phyloP scores from a whole-genome alignment of 2,888 invertebrate species.

The Pemphredon lugubris region DNA sequence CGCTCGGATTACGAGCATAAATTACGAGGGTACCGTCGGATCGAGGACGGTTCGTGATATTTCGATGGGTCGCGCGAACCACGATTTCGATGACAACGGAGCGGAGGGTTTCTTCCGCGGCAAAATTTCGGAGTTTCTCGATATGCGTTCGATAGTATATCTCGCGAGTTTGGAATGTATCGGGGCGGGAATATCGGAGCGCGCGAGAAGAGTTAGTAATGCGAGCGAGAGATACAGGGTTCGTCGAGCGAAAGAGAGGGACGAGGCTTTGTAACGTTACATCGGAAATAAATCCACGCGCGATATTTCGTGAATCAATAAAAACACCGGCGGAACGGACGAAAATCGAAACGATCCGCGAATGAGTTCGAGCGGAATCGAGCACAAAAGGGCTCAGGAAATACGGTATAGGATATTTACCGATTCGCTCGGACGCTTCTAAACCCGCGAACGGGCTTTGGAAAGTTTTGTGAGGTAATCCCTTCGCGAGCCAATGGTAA shows the following conservation, averaged over 20 bases:
- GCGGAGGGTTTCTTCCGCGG: slow-evolving; percentile 1
- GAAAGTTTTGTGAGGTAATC: slow-evolving; percentile 21
- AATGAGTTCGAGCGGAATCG: slow-evolving; percentile 1
- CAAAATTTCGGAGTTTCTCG: slow-evolving; percentile 31
- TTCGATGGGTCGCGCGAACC: slow-evolving; percentile 45
- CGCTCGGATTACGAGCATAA: slow-evolving; percentile 51
- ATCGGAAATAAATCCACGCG: too few species aligned
- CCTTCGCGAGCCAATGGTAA: slow-evolving; percentile 35
- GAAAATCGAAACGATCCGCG: slow-evolving; percentile 21
- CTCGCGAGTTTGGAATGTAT: too few species aligned
- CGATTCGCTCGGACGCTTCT: slow-evolving; percentile 27
- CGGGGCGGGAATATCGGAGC: too few species aligned
- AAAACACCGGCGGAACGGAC: slow-evolving; percentile 16
- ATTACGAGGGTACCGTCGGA: slow-evolving; percentile 48
- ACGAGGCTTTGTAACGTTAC: background rate
- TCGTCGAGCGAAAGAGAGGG: background rate
- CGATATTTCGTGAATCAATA: slow-evolving; percentile 36
- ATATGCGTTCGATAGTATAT: background rate
- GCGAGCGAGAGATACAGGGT: background rate
- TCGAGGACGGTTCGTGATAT: slow-evolving; percentile 35
- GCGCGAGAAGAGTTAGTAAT: background rate
- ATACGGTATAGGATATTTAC: slow-evolving; percentile 32
- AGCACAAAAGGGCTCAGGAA: slow-evolving; percentile 22
- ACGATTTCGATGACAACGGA: slow-evolving; percentile 22
- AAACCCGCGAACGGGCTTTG: background rate